Base-by-base conservation (phyloP, 2,888 invertebrate genomes). In the Ichneumon xanthorius region DNA sequence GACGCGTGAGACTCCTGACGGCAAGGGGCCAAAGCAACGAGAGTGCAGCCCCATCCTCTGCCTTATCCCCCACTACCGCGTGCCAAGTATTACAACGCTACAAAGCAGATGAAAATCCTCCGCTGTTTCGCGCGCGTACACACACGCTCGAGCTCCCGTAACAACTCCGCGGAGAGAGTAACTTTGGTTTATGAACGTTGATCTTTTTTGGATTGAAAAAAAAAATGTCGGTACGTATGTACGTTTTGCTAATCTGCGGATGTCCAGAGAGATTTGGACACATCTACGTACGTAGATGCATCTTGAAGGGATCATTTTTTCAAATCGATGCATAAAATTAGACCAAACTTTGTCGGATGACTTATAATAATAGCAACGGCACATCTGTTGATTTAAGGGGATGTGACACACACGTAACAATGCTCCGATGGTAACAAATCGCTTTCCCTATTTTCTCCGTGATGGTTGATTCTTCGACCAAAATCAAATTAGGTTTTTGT, bases 1-100 rank as follows among this genome's bases (percentile, higher is more conserved):
- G 67, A 82, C 73, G 80, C 81, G 73, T 81, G 87, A 72, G 85
- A 85, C 85, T 78, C 86, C 87, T 87, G 58, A 73, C 80, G 87
- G 86, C 33, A 67, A 75, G 71, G 53, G 75, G 22, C 45, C 67
- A 40, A 84, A 85, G 37, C 71, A 81, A 22, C 76, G 71, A 55
- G 78, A 80, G 78, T 82, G 70, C 71, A 50, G 26, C 78, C 68
- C 71, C 82, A 63, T 77, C 73, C 55, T 75, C 65, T 30, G 14
- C 50, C 22, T n/a, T 30, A 30, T 30, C 22, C 33, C 37, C 68
- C 16, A 63, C 63, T 63, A 14, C 30, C n/a, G n/a, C 33, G 33
- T 30, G 63, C 58, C 58, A 58, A 58, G 22, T 58, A 26, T 58
- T 58, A 58, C 26, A 26, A 26, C 58, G 26, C 58, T 26, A 22